Percentiles rank a stretch among this genome's conserved stretches.
These are phyloP conservation scores for Enteromius trimaculatus DNA, from an alignment of 2,797 vertebrate species.

Conservation along the genomic window DNA sequence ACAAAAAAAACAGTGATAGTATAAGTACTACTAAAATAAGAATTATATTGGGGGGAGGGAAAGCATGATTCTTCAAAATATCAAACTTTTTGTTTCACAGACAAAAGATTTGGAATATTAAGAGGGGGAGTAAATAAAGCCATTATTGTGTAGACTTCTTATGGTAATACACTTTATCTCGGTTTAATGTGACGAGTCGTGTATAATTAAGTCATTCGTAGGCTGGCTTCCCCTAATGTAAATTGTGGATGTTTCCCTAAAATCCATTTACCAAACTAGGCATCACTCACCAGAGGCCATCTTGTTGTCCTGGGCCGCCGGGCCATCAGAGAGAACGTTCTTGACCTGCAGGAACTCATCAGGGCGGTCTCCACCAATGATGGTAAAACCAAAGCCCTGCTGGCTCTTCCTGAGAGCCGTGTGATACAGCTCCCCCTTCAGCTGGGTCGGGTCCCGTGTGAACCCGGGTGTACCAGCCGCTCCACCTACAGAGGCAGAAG, in stretches of 20 bases:
- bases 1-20: not conserved
- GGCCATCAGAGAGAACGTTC: conserved; percentile 92
- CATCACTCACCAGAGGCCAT: conserved; percentile 87
- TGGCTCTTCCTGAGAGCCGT: conserved; percentile 90
- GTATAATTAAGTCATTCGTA: not conserved
- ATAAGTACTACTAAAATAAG: not conserved
- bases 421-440: conserved; percentile 87
- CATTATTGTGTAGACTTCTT: not conserved
- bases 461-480: conserved; percentile 72
- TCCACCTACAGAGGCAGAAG: conserved; percentile 53
- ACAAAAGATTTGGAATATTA: not conserved
- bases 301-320: conserved; percentile 93
- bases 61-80: not conserved
- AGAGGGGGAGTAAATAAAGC: not conserved
- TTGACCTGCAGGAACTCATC: conserved; percentile 98
- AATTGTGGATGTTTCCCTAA: not conserved
- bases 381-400: conserved; percentile 98
- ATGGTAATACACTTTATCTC: not conserved
- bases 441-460: conserved; percentile 89
- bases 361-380: conserved; percentile 95
- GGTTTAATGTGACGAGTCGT: not conserved
- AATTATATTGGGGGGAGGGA: not conserved
- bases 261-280: not conserved
- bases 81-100: not conserved
- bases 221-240: not conserved